These are phyloP conservation scores for Synergus gifuensis DNA, from an alignment of 2,888 invertebrate genomes.

Conservation along the genomic window DNA sequence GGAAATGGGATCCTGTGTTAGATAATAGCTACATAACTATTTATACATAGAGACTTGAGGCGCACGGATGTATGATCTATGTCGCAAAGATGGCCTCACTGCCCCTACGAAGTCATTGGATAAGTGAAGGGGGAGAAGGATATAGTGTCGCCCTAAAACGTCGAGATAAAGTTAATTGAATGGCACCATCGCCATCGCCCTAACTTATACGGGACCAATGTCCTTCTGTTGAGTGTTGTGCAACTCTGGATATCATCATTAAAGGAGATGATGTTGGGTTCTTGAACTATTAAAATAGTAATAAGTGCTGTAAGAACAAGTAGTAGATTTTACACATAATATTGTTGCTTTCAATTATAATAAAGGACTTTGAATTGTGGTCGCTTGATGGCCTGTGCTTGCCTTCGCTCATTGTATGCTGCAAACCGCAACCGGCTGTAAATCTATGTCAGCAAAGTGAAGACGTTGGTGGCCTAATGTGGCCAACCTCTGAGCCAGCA, in stretches of 20 bases:
- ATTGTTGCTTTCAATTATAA: neutral
- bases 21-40: constrained; percentile 59
- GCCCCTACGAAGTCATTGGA: constrained; percentile 27
- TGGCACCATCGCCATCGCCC: constrained; percentile 57
- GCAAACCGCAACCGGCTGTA: neutral
- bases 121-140: constrained; percentile 36
- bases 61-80: constrained; percentile 11
- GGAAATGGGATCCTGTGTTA: constrained; percentile 39
- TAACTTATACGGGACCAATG: constrained; percentile 17
- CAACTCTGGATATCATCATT: neutral
- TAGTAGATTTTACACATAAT: neutral
- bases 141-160: constrained; percentile 60
- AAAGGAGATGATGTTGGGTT: neutral
- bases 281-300: no score
- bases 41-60: constrained; percentile 40
- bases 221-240: neutral
- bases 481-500: constrained; percentile 25
- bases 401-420: neutral
- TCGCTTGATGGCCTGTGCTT: neutral
- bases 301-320: no score
- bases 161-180: constrained; percentile 73
- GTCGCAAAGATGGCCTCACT: constrained; percentile 21
- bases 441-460: constrained; percentile 18
- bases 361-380: neutral
- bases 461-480: constrained; percentile 27